phyloP scores from a whole-genome alignment of 2,797 vertebrate species.

The Schizopygopsis malacanthus region DNA sequence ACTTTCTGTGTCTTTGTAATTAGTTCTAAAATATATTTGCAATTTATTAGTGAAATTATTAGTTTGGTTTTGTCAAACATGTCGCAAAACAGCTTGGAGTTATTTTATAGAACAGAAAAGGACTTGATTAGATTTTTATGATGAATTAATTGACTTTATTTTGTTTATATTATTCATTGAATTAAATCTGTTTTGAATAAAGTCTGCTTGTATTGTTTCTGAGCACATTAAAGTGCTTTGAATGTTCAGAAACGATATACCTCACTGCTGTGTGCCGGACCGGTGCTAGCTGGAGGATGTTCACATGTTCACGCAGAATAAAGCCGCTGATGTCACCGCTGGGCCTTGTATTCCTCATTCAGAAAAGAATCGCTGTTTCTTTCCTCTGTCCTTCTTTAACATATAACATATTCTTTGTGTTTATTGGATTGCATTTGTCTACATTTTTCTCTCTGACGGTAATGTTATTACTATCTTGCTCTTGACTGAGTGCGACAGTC shows the following conservation, averaged over 20 bases:
- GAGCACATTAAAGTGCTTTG: no score
- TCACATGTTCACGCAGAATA: constrained; percentile 21
- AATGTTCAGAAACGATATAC: not conserved
- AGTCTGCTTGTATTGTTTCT: not conserved
- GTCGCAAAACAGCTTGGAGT: not conserved
- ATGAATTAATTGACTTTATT: not conserved
- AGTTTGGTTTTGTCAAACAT: not conserved
- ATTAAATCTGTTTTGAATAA: no score
- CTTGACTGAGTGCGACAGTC: constrained; percentile 32
- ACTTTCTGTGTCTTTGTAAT: not conserved
- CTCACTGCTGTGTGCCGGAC: not conserved
- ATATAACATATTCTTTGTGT: constrained; percentile 30
- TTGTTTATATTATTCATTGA: no score
- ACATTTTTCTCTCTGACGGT: constrained; percentile 36
- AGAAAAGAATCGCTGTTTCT: not conserved
- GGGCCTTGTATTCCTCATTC: constrained; percentile 1
- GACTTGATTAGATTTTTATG: no score
- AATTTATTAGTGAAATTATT: not conserved
- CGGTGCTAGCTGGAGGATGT: not conserved
- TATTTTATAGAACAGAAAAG: not conserved
- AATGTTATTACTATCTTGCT: constrained; percentile 51
- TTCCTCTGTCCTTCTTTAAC: constrained; percentile 29
- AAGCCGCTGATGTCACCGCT: constrained; percentile 23
- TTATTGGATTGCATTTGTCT: constrained; percentile 39
- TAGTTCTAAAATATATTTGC: not conserved